Conservation (phyloP, 2,797 vertebrate species). For the Ibycter americanus region DNA sequence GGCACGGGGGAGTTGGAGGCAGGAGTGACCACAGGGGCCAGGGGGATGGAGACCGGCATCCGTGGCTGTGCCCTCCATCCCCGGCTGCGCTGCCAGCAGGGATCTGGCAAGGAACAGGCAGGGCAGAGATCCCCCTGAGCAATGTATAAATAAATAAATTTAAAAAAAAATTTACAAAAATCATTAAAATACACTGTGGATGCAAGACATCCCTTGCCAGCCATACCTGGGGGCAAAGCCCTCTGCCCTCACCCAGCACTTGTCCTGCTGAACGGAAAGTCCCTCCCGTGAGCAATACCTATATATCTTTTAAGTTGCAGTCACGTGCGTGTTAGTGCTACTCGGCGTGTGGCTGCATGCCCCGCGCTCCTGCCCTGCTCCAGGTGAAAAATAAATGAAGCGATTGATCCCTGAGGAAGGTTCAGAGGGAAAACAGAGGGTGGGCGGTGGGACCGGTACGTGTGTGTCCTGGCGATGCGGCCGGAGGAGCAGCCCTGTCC, state of each 20-base stretch:
- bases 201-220: background rate
- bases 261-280: background rate
- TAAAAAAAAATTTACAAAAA: no score
- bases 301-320: background rate
- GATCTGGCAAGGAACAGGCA: background rate
- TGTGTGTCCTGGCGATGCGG: accelerated
- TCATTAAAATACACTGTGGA: background rate
- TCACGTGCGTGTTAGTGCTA: background rate
- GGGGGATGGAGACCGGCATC: background rate
- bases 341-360: background rate
- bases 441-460: background rate
- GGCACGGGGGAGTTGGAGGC: background rate
- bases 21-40: background rate
- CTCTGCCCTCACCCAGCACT: background rate
- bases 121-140: background rate
- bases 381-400: background rate
- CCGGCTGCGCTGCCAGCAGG: background rate
- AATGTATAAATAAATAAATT: no score
- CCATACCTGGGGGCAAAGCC: background rate
- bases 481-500: background rate
- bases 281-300: background rate
- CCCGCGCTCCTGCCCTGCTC: background rate
- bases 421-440: background rate
- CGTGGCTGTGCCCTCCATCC: background rate
- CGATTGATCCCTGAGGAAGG: background rate